A percentile compares a stretch with the other conserved stretches of the same genome.
phyloP scores from a whole-genome alignment of 1,140 invertebrate species.

The Leptinotarsa undecemlineata region DNA sequence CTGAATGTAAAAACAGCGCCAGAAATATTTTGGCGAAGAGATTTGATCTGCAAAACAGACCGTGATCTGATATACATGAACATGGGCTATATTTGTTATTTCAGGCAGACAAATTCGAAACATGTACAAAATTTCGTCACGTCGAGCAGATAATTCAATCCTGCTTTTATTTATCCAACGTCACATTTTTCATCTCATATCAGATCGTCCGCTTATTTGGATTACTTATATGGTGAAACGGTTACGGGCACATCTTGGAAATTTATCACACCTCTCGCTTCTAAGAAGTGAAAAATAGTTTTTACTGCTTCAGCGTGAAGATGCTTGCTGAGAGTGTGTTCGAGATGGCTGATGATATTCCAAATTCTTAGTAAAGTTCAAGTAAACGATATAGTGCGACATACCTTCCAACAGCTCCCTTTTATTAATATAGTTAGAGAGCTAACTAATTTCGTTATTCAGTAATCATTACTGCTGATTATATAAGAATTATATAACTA shows the following conservation, averaged over 20 bases:
- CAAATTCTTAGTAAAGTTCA: neutral
- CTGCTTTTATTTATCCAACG: slow-evolving; percentile 30
- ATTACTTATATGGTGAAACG: slow-evolving; percentile 28
- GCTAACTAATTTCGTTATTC: too few species aligned
- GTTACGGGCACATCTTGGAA: slow-evolving; percentile 16
- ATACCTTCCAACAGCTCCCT: too few species aligned
- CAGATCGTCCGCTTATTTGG: slow-evolving; percentile 32
- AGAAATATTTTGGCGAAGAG: neutral
- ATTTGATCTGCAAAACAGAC: neutral
- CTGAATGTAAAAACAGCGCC: too few species aligned
- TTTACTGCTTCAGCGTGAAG: neutral
- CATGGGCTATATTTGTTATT: neutral
- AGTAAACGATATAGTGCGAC: too few species aligned
- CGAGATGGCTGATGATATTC: neutral
- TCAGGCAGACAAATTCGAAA: slow-evolving; percentile 2
- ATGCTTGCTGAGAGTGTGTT: neutral
- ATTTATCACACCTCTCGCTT: slow-evolving; percentile 21
- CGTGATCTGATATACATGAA: neutral
- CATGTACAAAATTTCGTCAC: neutral
- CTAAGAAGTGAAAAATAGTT: neutral
- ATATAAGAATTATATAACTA: too few species aligned
- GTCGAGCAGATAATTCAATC: slow-evolving; percentile 12
- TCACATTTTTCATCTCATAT: slow-evolving; percentile 34
- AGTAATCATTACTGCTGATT: too few species aligned
- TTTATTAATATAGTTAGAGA: too few species aligned